Percentiles rank a stretch among this genome's conserved stretches.
These are phyloP conservation scores for Acleris sparsana DNA, from an alignment of 2,888 invertebrate genomes.

Conservation along the genomic window DNA sequence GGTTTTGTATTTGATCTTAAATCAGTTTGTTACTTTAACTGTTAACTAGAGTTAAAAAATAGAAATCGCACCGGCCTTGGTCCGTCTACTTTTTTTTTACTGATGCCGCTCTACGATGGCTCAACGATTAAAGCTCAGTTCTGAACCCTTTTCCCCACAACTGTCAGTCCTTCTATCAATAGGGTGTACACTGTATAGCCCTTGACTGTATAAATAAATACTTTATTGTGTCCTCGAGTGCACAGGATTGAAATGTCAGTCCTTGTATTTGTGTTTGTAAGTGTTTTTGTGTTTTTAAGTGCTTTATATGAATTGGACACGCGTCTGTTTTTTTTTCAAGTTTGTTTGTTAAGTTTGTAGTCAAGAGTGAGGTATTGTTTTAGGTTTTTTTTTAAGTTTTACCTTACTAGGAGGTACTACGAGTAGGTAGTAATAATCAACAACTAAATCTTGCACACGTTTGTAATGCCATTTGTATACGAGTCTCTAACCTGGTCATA, in stretches of 20 bases:
- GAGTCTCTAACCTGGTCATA: too few species aligned
- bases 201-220: conserved; percentile 42
- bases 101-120: too few species aligned
- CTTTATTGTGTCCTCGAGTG: conserved; percentile 28
- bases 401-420: neutral
- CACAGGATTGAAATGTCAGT: conserved; percentile 26
- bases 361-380: conserved; percentile 7
- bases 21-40: too few species aligned
- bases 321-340: conserved; percentile 6
- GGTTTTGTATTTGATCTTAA: too few species aligned
- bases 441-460: neutral
- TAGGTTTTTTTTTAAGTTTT: neutral
- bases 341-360: conserved; percentile 6
- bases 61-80: too few species aligned
- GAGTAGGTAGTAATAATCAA: neutral
- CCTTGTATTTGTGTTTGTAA: conserved; percentile 19
- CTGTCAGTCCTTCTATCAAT: conserved; percentile 1
- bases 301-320: conserved; percentile 22
- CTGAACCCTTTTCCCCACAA: neutral
- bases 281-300: conserved; percentile 21
- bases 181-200: conserved; percentile 36
- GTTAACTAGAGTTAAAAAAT: too few species aligned
- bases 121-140: too few species aligned
- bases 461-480: too few species aligned
- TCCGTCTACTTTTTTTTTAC: too few species aligned